phyloP scores from a whole-genome alignment of 92 coral and sea anemone genomes.

The Siderastrea siderea region DNA sequence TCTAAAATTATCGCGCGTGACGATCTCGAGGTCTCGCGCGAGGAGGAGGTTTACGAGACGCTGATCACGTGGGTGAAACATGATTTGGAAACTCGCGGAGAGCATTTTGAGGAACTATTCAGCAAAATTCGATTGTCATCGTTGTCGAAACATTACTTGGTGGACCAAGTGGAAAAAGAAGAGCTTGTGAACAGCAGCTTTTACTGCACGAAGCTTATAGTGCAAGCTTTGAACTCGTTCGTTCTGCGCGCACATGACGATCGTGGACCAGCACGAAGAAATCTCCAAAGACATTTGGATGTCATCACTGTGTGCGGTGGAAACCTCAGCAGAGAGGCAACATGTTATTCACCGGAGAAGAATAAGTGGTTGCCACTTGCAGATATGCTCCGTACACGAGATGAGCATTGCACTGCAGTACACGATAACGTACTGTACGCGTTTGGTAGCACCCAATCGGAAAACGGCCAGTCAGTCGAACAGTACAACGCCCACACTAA shows the following conservation, averaged over 20 bases:
- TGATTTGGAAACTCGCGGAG: conserved; percentile 59
- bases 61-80: conserved; percentile 75
- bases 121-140: conserved; percentile 62
- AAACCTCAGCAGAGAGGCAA: conserved; percentile 77
- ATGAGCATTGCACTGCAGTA: conserved; percentile 72
- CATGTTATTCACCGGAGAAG: conserved; percentile 71
- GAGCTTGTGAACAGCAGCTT: conserved; percentile 75
- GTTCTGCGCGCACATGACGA: conserved; percentile 59
- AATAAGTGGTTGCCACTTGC: conserved; percentile 73
- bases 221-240: conserved; percentile 71
- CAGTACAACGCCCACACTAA: conserved; percentile 73
- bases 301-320: conserved; percentile 85
- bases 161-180: conserved; percentile 71
- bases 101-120: conserved; percentile 77
- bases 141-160: conserved; percentile 75
- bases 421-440: conserved; percentile 73
- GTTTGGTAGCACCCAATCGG: conserved; percentile 73
- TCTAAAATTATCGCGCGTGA: conserved; percentile 83
- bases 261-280: conserved; percentile 48
- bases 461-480: conserved; percentile 74
- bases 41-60: conserved; percentile 86
- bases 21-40: conserved; percentile 79
- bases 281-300: conserved; percentile 61
- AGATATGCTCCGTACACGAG: conserved; percentile 69
- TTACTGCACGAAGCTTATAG: conserved; percentile 74